A percentile compares a stretch with the other conserved stretches of the same genome.
Conservation (phyloP, 2,113 vertebrate genomes). For the Anarrhichthys ocellatus region DNA sequence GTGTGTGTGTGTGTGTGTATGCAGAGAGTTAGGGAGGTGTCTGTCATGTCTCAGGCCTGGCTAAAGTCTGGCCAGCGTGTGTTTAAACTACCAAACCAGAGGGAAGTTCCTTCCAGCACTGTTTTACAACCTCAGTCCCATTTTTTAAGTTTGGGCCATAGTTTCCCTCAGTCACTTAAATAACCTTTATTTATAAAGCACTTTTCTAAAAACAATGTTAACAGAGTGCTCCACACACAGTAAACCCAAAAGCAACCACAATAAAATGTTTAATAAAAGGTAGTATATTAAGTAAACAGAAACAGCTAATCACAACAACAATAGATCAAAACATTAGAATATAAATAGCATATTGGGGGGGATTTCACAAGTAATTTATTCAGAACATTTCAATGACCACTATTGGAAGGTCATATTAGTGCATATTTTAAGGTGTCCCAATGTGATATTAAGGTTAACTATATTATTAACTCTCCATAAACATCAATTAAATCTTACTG, state of each 20-base stretch:
- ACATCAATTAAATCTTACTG: background rate
- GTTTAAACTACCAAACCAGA: constrained; percentile 38
- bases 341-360: no score
- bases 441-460: constrained; percentile 25
- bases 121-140: background rate
- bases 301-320: background rate
- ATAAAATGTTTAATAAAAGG: no score
- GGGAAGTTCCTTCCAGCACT: background rate
- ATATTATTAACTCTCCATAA: background rate
- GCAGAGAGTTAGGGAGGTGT: constrained; percentile 1
- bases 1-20: background rate
- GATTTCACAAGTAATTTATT: constrained; percentile 73
- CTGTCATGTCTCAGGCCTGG: constrained; percentile 33
- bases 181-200: no score
- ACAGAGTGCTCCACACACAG: background rate
- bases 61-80: constrained; percentile 20
- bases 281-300: background rate
- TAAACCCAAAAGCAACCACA: no score
- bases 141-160: background rate
- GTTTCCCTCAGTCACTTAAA: no score
- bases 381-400: constrained; percentile 63
- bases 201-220: no score
- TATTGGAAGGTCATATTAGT: constrained; percentile 71
- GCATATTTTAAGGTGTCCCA: constrained; percentile 63
- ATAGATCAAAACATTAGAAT: background rate